Percentiles rank a stretch among this genome's conserved stretches.
phyloP scores from a whole-genome alignment of 2,113 vertebrate genomes.

The Eubucco bourcierii region DNA sequence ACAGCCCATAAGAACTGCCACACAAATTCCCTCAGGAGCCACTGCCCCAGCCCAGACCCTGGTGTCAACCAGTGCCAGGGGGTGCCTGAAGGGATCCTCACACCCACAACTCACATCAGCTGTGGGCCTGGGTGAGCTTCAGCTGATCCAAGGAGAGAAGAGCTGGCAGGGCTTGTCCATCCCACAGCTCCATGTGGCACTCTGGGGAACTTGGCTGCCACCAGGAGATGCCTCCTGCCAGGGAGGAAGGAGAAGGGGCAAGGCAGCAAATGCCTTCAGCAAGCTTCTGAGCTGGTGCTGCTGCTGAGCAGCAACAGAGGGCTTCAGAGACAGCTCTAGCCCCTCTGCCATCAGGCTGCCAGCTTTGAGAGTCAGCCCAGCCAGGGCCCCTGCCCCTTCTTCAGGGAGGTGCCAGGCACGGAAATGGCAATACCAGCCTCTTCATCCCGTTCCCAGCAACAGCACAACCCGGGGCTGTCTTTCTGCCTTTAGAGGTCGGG shows the following conservation, averaged over 20 bases:
- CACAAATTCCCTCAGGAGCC: neutral
- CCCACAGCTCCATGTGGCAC: neutral
- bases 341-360: neutral
- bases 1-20: rapidly evolving
- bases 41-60: neutral
- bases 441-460: neutral
- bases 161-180: neutral
- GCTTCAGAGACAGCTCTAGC: neutral
- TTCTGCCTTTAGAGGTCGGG: neutral
- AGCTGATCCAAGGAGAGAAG: neutral
- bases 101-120: neutral
- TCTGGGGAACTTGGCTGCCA: neutral
- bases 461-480: neutral
- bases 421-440: neutral
- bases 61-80: rapidly evolving
- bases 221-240: neutral
- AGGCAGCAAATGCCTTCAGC: neutral
- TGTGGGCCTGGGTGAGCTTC: neutral
- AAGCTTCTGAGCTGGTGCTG: neutral
- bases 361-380: neutral
- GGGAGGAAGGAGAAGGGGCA: neutral
- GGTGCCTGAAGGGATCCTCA: neutral
- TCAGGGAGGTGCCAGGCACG: neutral
- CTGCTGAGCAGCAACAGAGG: neutral
- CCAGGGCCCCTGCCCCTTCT: constrained; percentile 13